Base-by-base conservation (phyloP, 2,888 invertebrate species). In the Brassicogethes aeneus region DNA sequence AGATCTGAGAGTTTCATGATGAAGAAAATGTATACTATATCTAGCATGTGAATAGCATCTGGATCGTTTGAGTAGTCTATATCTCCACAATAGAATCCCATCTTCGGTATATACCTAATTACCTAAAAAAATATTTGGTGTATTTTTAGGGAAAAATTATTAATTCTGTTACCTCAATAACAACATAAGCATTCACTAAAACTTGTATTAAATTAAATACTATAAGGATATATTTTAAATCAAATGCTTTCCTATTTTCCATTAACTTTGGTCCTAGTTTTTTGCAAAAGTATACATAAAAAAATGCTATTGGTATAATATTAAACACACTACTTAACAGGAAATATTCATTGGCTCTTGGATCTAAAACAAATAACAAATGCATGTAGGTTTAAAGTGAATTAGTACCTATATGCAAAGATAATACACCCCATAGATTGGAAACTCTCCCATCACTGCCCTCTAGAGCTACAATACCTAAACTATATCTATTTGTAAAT, bases 1-100 rank as follows among this genome's bases (percentile, higher is more conserved):
- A 87, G 74, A 65, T 88, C 88, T 7, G 80, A 57, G 8, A 86
- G 61, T 67, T 88, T 88, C 36, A 82, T 70, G 3, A 79, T 46
- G 58, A 81, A 86, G 61, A 85, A 87, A 45, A 70, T 56, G 71
- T 82, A 84, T 15, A 80, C 76, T 23, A 70, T 68, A 62, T 66
- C 70, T 0, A 75, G 71, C 55, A 76, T 74, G 56, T 78, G 70
- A 37, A 80, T 48, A 14, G 82, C 76, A 41, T 73, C 60, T 0
- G 81, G 79, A 42, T 74, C 73, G 8, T 74, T 66, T 2, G 76
- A 75, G 57, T 77, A 81, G 52, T 83, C 81, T 7, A 83, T 75
- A 0, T 23, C 23, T 23, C 23, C 23, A 23, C 23, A 23, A 23
- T 23, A 23, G 5, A 23, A 23, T 5, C 10, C 23, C 23, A 23